Percentiles rank a stretch among this genome's conserved stretches.
Conservation (phyloP, 2,797 vertebrate species). For the Protosalanx chinensis region DNA sequence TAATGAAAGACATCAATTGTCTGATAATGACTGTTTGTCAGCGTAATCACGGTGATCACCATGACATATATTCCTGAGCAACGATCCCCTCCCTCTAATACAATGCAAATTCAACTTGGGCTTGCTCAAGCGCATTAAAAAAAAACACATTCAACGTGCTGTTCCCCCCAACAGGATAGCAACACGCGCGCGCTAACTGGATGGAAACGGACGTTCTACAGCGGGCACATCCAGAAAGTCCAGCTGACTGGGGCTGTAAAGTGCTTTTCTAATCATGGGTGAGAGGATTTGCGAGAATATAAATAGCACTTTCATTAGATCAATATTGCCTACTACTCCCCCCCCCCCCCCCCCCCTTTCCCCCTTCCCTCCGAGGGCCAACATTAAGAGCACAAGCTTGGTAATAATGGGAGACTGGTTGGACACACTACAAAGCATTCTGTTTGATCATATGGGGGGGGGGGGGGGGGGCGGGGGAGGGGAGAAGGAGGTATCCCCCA, state of each 20-base stretch:
- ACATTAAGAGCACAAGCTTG: constrained; percentile 57
- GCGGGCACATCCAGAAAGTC: constrained; percentile 39
- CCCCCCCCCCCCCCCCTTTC: too few species aligned
- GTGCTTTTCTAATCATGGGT: constrained; percentile 62
- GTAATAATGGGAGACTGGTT: constrained; percentile 56
- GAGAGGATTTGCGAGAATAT: constrained; percentile 65
- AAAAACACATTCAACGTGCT: not conserved
- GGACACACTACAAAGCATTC: constrained; percentile 57
- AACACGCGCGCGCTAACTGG: not conserved
- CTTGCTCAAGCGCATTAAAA: constrained; percentile 5
- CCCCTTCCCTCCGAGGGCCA: constrained; percentile 41
- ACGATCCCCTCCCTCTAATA: too few species aligned
- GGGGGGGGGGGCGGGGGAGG: not conserved
- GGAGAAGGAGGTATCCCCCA: constrained; percentile 44
- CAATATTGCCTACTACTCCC: constrained; percentile 54
- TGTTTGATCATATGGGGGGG: constrained; percentile 54
- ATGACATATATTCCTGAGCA: too few species aligned
- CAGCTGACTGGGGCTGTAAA: constrained; percentile 22
- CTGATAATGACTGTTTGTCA: too few species aligned
- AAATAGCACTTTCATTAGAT: constrained; percentile 65
- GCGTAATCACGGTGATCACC: too few species aligned
- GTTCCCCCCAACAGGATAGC: constrained; percentile 13
- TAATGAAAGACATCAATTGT: too few species aligned
- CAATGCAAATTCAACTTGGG: not conserved
- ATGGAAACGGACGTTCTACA: constrained; percentile 31